phyloP scores from a whole-genome alignment of 2,888 invertebrate species.

The Protophormia terraenovae region DNA sequence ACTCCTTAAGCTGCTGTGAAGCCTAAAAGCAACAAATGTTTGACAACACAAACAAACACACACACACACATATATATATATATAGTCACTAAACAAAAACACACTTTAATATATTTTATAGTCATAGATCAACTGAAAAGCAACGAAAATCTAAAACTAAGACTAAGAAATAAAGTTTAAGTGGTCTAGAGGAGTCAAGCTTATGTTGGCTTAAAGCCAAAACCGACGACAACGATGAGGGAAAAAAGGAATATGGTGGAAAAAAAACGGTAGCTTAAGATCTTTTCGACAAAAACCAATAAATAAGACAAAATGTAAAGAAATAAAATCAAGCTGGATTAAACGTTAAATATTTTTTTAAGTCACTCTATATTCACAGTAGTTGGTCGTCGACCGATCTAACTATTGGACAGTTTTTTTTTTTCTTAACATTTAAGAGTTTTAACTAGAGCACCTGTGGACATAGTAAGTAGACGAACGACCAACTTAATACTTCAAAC shows the following conservation, averaged over 20 bases:
- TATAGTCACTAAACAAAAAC: too few species aligned
- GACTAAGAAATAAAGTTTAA: constrained; percentile 40
- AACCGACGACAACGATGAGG: not conserved
- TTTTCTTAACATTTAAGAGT: constrained; percentile 1
- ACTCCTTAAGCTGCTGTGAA: constrained; percentile 37
- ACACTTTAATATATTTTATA: not conserved
- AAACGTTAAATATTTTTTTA: constrained; percentile 39
- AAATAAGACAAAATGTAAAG: constrained; percentile 47
- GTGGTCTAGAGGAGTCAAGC: constrained; percentile 45
- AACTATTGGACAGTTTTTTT: constrained; percentile 24
- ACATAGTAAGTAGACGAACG: constrained; percentile 25
- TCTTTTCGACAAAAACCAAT: constrained; percentile 58
- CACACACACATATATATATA: too few species aligned
- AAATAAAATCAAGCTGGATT: constrained; percentile 47
- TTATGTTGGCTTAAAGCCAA: constrained; percentile 18
- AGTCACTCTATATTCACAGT: constrained; percentile 62
- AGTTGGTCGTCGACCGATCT: constrained; percentile 45
- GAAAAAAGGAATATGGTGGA: not conserved
- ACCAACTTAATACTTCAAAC: constrained; percentile 22
- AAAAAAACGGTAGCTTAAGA: constrained; percentile 64
- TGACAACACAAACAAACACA: not conserved
- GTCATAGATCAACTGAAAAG: constrained; percentile 46
- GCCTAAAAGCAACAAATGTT: constrained; percentile 34
- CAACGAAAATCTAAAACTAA: not conserved
- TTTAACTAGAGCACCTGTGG: constrained; percentile 62